A percentile compares a stretch with the other conserved stretches of the same genome.
phyloP scores from a whole-genome alignment of 2,113 vertebrate species.

The Hiodon alosoides region DNA sequence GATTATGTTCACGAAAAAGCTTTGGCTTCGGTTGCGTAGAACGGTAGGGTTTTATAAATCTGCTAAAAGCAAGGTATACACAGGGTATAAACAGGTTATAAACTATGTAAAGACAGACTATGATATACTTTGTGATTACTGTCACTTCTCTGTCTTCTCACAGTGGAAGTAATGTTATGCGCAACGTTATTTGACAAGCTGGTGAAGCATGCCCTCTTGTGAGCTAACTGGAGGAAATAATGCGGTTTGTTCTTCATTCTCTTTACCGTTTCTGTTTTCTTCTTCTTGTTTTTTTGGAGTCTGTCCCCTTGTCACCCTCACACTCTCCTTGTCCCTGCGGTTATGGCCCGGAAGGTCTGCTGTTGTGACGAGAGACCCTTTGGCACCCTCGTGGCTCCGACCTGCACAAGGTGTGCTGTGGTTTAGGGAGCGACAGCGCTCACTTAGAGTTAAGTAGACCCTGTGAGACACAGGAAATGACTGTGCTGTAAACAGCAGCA shows the following conservation, averaged over 20 bases:
- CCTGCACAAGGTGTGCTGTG: not conserved
- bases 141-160: not conserved
- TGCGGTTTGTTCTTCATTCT: not conserved
- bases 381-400: too few species aligned
- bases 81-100: too few species aligned
- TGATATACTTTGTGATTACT: not conserved
- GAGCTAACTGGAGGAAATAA: conserved; percentile 4
- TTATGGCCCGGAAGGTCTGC: not conserved
- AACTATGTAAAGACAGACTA: too few species aligned
- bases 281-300: not conserved
- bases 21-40: too few species aligned
- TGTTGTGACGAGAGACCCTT: too few species aligned
- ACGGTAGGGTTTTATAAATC: too few species aligned
- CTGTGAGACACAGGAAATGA: not conserved
- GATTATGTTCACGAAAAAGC: too few species aligned
- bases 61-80: too few species aligned
- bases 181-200: not conserved
- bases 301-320: not conserved
- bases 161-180: not conserved
- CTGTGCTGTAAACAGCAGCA: not conserved
- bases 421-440: not conserved
- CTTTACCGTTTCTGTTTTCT: not conserved
- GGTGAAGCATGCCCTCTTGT: conserved; percentile 4
- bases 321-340: not conserved
- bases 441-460: not conserved